Conservation (phyloP, 2,888 invertebrate species). For the Trichogramma dendrolimi region DNA sequence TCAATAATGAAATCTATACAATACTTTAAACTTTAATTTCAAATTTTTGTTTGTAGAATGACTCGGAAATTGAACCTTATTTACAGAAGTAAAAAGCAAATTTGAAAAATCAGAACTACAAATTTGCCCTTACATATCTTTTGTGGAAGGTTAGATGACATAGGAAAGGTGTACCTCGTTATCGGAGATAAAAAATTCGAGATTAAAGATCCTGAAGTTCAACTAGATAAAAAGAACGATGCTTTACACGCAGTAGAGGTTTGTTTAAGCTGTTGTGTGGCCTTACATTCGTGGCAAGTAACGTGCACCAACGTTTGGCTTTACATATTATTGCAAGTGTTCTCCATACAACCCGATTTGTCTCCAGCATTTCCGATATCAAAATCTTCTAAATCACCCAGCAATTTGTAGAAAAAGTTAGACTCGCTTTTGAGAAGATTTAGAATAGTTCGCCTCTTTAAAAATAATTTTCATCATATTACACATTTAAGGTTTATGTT, state of each 20-base stretch:
- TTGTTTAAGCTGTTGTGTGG: too few relatives aligned
- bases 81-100: constrained; percentile 1
- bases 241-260: constrained; percentile 17
- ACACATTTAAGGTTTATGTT: too few relatives aligned
- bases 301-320: constrained; percentile 11
- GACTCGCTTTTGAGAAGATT: constrained; percentile 3
- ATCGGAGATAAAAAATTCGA: constrained; percentile 15
- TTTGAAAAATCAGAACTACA: constrained; percentile 5
- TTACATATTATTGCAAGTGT: constrained; percentile 18
- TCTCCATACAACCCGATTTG: constrained; percentile 3
- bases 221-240: not conserved
- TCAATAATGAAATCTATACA: not conserved
- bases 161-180: constrained; percentile 11
- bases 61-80: constrained; percentile 13
- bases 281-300: too few relatives aligned
- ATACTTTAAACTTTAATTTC: not conserved
- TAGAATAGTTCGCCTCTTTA: not conserved
- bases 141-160: constrained; percentile 17
- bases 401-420: constrained; percentile 22
- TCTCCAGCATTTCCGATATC: constrained; percentile 12
- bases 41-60: constrained; percentile 13
- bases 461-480: not conserved
- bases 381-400: constrained; percentile 10
- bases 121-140: constrained; percentile 16
- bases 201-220: not conserved